Percentiles rank a stretch among this genome's conserved stretches.
Conservation (phyloP, 2,113 vertebrate species). For the Takifugu bimaculatus region DNA sequence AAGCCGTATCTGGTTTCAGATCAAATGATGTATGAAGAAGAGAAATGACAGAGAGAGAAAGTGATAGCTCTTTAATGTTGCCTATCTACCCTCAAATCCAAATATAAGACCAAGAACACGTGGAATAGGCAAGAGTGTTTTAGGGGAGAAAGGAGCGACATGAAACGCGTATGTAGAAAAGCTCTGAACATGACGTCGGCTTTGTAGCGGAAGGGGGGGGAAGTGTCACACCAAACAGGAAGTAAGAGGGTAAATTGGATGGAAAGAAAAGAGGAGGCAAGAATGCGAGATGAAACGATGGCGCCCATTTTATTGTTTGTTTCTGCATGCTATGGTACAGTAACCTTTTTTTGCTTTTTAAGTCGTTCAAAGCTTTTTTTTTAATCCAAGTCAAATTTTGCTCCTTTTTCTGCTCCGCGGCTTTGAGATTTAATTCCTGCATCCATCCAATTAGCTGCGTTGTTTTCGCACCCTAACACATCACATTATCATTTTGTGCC, state of each 20-base stretch:
- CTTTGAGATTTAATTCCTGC: constrained; percentile 33
- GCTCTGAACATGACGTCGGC: constrained; percentile 69
- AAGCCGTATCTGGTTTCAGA: constrained; percentile 70
- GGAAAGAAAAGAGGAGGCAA: constrained; percentile 43
- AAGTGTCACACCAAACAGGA: constrained; percentile 47
- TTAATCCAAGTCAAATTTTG: neutral
- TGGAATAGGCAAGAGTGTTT: constrained; percentile 64
- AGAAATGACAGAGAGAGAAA: constrained; percentile 68
- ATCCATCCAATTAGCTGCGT: constrained; percentile 2
- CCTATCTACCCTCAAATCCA: constrained; percentile 68
- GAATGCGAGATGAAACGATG: constrained; percentile 31
- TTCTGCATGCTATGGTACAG: constrained; percentile 32
- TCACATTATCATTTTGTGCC: neutral
- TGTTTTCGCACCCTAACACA: neutral
- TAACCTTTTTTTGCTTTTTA: constrained; percentile 14
- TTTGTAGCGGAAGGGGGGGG: constrained; percentile 52
- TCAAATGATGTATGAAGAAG: constrained; percentile 71
- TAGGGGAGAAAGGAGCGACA: constrained; percentile 61
- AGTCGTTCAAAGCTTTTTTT: no score
- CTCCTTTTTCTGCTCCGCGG: constrained; percentile 6
- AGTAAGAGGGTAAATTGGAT: constrained; percentile 60
- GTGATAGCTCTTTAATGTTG: constrained; percentile 71
- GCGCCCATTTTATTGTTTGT: constrained; percentile 49
- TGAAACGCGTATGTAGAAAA: constrained; percentile 66
- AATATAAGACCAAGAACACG: constrained; percentile 67